Evolutionary conservation across 2,888 invertebrate species (phyloP).

Genomic region (Abscondita cerata): DNA sequence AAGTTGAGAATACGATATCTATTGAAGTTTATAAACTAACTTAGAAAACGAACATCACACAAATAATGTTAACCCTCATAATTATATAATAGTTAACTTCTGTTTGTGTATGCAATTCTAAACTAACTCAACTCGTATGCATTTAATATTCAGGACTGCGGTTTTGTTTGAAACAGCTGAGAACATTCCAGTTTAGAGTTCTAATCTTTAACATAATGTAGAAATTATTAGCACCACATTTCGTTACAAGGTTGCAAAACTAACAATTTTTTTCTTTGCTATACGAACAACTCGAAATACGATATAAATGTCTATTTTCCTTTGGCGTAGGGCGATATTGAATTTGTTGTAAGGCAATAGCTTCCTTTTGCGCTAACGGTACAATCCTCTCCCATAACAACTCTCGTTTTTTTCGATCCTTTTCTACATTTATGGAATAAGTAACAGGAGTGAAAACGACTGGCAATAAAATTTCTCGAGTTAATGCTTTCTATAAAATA

Average conservation of each 20-base stretch:
- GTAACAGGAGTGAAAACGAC: conserved; percentile 13
- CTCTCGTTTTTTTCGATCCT: conserved; percentile 11
- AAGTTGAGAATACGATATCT: no score
- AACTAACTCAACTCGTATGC: no score
- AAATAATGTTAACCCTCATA: no score
- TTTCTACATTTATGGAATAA: conserved; percentile 14
- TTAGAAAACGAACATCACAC: no score
- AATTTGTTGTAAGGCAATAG: conserved; percentile 24
- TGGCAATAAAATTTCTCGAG: conserved; percentile 22
- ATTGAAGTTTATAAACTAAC: no score
- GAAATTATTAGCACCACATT: no score
- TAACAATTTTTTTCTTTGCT: neutral
- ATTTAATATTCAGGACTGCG: no score
- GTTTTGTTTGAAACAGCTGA: no score
- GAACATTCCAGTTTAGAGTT: no score
- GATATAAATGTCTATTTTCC: conserved; percentile 6
- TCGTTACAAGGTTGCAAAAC: neutral
- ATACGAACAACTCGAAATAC: neutral
- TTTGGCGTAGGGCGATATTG: conserved; percentile 17
- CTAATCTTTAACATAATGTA: no score
- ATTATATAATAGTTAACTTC: no score
- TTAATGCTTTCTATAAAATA: conserved; percentile 29
- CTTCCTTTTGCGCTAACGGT: conserved; percentile 17
- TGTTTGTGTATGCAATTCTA: no score
- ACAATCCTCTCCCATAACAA: conserved; percentile 28